A percentile compares a stretch with the other conserved stretches of the same genome.
These are phyloP conservation scores for Stenichneumon culpator DNA, from an alignment of 2,888 invertebrate genomes.

Conservation along the genomic window DNA sequence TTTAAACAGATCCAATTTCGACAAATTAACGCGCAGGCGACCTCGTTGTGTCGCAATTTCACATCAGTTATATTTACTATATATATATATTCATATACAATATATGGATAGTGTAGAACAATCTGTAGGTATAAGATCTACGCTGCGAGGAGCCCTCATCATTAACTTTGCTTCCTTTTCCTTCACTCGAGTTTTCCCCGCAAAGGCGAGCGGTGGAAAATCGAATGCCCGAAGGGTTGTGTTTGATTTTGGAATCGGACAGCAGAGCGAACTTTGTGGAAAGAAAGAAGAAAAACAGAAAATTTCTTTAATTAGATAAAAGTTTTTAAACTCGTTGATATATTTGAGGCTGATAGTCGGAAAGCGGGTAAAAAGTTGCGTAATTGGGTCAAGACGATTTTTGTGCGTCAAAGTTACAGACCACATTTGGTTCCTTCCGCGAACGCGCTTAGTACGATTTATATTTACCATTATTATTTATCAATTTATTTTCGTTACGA, in stretches of 20 bases:
- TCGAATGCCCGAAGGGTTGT: background rate
- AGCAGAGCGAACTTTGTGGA: conserved; percentile 1
- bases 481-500: background rate
- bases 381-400: conserved; percentile 21
- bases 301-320: background rate
- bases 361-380: background rate
- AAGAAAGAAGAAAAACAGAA: background rate
- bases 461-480: background rate
- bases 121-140: conserved; percentile 34
- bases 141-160: conserved; percentile 37
- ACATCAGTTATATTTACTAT: conserved; percentile 1
- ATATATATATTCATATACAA: conserved; percentile 15
- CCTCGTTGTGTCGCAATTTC: background rate
- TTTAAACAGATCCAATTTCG: background rate
- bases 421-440: conserved; percentile 9
- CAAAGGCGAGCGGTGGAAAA: background rate
- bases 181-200: background rate
- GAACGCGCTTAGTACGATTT: background rate
- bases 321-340: background rate
- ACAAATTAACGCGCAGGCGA: background rate
- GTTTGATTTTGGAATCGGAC: background rate
- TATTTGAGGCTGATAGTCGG: background rate
- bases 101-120: conserved; percentile 34
- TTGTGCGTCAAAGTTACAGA: conserved; percentile 30
- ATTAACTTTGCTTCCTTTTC: background rate